A percentile compares a stretch with the other conserved stretches of the same genome.
Evolutionary conservation across 2,113 vertebrate genomes (phyloP).

Genomic region (Puffinus mauretanicus): DNA sequence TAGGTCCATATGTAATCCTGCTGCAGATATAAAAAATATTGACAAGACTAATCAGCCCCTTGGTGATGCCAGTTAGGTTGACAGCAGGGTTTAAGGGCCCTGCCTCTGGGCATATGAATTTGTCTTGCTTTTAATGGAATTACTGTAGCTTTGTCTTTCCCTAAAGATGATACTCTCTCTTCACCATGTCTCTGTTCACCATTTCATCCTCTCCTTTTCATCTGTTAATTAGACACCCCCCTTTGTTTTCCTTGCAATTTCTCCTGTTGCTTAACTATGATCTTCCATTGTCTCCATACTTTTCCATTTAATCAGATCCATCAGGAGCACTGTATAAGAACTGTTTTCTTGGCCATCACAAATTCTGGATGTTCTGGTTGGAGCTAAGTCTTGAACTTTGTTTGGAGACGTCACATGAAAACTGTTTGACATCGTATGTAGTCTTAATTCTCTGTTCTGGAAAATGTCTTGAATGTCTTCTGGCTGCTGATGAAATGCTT

Average conservation of each 20-base stretch:
- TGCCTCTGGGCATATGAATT: background rate
- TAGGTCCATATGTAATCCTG: background rate
- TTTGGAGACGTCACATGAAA: background rate
- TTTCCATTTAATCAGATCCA: slow-evolving; percentile 6
- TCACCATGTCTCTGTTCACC: background rate
- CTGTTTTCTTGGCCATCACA: background rate
- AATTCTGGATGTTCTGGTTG: slow-evolving; percentile 13
- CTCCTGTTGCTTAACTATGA: background rate
- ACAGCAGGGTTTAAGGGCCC: background rate
- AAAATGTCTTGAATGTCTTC: slow-evolving; percentile 12
- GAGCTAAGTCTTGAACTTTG: slow-evolving; percentile 20
- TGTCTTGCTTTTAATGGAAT: background rate
- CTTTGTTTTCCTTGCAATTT: background rate
- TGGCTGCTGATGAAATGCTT: background rate
- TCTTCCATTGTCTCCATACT: slow-evolving; percentile 2
- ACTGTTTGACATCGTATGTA: background rate
- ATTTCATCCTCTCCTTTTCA: background rate
- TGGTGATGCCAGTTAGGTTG: background rate
- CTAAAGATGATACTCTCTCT: background rate
- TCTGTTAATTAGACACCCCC: background rate
- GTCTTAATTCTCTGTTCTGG: slow-evolving; percentile 3
- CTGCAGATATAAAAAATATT: background rate
- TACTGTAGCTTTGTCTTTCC: background rate
- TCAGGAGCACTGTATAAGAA: slow-evolving; percentile 1
- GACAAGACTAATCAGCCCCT: background rate